Percentiles rank a stretch among this genome's conserved stretches.
phyloP scores from a whole-genome alignment of 2,797 vertebrate genomes.

The Falco cherrug region DNA sequence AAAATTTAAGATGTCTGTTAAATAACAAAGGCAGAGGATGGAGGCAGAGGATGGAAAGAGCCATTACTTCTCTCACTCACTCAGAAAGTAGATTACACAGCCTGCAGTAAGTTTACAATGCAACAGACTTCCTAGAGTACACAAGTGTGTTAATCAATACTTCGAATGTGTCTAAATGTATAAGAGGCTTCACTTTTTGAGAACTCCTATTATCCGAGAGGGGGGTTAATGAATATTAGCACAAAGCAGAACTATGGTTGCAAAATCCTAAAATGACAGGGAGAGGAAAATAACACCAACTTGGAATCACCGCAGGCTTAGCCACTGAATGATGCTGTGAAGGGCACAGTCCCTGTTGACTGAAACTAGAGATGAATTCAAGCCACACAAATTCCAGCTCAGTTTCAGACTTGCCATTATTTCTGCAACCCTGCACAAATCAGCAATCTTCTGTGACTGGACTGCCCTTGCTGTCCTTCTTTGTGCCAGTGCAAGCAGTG shows the following conservation, averaged over 20 bases:
- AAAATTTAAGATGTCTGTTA: slow-evolving; percentile 24
- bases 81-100: slow-evolving; percentile 9
- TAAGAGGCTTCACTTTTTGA: slow-evolving; percentile 2
- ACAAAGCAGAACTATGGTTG: not conserved
- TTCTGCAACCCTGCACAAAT: slow-evolving; percentile 25
- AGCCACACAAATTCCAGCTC: slow-evolving; percentile 36
- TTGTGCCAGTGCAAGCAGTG: not conserved
- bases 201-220: not conserved
- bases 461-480: not conserved
- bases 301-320: not conserved
- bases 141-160: slow-evolving; percentile 7
- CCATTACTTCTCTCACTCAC: not conserved
- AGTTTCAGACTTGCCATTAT: slow-evolving; percentile 37
- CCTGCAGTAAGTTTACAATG: not conserved
- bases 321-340: not conserved
- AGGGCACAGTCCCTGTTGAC: slow-evolving; percentile 7
- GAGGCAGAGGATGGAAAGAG: not conserved
- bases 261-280: slow-evolving; percentile 9
- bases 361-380: slow-evolving; percentile 36
- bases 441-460: not conserved
- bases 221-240: slow-evolving; percentile 14
- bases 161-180: not conserved
- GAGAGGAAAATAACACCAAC: not conserved
- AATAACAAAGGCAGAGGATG: not conserved
- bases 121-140: not conserved